phyloP scores from a whole-genome alignment of 2,888 invertebrate species.

The Metacarcinus magister region DNA sequence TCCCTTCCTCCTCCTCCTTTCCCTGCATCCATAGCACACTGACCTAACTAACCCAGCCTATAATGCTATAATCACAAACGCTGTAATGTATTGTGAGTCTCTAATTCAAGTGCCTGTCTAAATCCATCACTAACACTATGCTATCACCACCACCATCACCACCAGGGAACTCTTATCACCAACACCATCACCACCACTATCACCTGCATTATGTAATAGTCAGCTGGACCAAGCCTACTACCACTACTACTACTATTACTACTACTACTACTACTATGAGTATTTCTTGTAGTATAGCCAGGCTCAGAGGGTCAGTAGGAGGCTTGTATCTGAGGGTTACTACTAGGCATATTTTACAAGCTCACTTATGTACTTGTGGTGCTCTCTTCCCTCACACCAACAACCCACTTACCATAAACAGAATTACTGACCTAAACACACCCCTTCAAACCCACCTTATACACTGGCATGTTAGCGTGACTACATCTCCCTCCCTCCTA shows the following conservation, averaged over 20 bases:
- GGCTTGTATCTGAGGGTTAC: background rate
- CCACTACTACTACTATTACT: background rate
- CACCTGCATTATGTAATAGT: background rate
- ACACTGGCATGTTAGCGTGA: background rate
- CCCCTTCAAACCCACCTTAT: conserved; percentile 36
- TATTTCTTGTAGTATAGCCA: background rate
- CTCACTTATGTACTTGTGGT: background rate
- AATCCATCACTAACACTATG: background rate
- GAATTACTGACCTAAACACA: conserved; percentile 36
- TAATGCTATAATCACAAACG: background rate
- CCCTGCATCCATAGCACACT: background rate
- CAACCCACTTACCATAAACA: conserved; percentile 41
- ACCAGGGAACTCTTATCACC: background rate
- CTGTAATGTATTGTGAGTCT: background rate
- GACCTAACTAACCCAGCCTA: background rate
- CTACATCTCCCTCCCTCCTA: background rate
- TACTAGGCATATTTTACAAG: background rate
- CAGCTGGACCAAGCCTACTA: background rate
- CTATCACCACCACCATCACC: conserved; percentile 36
- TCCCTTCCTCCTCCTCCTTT: background rate
- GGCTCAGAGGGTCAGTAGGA: background rate
- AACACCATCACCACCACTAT: background rate
- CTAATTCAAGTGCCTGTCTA: background rate
- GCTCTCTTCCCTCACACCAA: background rate
- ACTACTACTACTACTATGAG: background rate